Percentiles rank a stretch among this genome's conserved stretches.
phyloP scores from a whole-genome alignment of 2,797 vertebrate species.

The Phataginus tricuspis region DNA sequence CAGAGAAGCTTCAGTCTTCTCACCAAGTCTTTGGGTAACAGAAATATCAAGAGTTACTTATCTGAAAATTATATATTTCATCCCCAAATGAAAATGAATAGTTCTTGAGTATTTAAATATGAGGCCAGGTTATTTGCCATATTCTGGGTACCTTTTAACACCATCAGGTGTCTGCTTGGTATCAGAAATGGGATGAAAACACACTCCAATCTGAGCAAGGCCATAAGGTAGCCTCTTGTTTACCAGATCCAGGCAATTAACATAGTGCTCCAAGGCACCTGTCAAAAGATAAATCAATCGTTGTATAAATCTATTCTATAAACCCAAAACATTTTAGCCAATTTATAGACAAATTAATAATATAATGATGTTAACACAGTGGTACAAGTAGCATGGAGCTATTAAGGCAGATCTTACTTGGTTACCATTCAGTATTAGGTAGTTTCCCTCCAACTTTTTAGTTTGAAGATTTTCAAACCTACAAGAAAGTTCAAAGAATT shows the following conservation, averaged over 20 bases:
- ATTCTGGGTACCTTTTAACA: constrained; percentile 80
- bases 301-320: background rate
- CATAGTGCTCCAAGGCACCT: constrained; percentile 92
- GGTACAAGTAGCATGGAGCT: background rate
- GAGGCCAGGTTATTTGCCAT: background rate
- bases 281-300: constrained; percentile 49
- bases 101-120: background rate
- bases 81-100: constrained; percentile 27
- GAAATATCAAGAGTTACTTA: constrained; percentile 81
- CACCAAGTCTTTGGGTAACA: constrained; percentile 88
- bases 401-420: background rate
- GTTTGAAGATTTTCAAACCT: constrained; percentile 40
- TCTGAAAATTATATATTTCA: constrained; percentile 74
- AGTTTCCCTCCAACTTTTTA: background rate
- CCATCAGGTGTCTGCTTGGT: background rate
- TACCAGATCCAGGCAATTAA: constrained; percentile 89
- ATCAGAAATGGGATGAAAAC: constrained; percentile 87
- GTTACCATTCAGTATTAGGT: background rate
- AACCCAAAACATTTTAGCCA: background rate
- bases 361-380: background rate
- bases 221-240: constrained; percentile 94
- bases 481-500: background rate
- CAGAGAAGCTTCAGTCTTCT: constrained; percentile 91
- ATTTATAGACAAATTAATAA: background rate
- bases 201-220: constrained; percentile 93